Evolutionary conservation across 2,797 vertebrate species (phyloP).

Genomic region (Chiloscyllium punctatum): DNA sequence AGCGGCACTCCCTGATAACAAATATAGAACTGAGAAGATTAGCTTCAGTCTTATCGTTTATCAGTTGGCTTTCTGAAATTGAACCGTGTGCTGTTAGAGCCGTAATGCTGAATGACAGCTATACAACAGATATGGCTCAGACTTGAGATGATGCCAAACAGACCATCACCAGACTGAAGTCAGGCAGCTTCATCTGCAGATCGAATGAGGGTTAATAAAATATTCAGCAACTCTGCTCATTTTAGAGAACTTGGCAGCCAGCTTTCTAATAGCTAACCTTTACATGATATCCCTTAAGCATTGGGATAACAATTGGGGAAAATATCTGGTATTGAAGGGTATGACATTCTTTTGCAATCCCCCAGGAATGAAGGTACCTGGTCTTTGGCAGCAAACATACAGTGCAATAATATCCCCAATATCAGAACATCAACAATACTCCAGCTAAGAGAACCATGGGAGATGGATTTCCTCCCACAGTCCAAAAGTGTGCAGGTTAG

Average conservation of each 20-base stretch:
- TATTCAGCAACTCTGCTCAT: background rate
- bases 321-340: background rate
- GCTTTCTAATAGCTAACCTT: background rate
- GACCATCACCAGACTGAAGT: background rate
- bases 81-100: background rate
- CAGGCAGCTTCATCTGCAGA: background rate
- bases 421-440: background rate
- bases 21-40: background rate
- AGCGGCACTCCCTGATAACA: too few relatives aligned
- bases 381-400: background rate
- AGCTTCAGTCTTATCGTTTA: background rate
- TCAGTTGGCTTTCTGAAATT: background rate
- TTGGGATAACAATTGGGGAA: background rate
- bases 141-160: background rate
- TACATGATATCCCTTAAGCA: background rate
- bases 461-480: too few relatives aligned
- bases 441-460: background rate
- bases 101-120: background rate
- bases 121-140: background rate
- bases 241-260: background rate
- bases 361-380: background rate
- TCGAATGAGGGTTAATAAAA: background rate
- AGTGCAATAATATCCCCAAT: background rate
- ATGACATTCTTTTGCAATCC: background rate
- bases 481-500: too few relatives aligned